Base-by-base conservation (phyloP, 2,797 vertebrate species). In the Oryzias dopingdopingensis region DNA sequence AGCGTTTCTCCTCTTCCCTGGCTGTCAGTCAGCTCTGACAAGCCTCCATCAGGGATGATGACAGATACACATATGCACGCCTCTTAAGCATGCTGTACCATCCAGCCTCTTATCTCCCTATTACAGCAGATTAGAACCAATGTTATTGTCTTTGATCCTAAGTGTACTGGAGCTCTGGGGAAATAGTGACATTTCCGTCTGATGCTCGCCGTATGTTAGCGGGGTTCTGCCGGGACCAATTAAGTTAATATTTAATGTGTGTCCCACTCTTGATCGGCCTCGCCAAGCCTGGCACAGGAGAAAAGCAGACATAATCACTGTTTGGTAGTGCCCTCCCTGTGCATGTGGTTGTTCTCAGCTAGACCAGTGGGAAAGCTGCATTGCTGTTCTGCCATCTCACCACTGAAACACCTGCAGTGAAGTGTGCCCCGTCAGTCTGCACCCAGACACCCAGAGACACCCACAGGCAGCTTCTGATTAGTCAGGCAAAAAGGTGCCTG, bases 171-270 rank as follows among this genome's bases (percentile, higher is more conserved):
- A 82, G 82, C 86, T 88, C 86, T 61, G 70, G 89, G 86, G 89
- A 89, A 72, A 74, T 75, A 5, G 81, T 91, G 88, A 90, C 89
- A 92, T 92, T 92, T 90, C 81, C 61, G 64, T 88, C 79, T 82
- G 81, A 85, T 84, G 82, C 84, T 76, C 66, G 82, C 82, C 78
- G 74, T 90, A 87, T 90, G 88, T 84, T 88, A 70, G 81, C 69
- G 51, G 65, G 77, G 70, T 81, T 89, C 91, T 88, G 82, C 70
- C 65, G 89, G 86, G 89, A 87, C 89, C 87, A 90, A 91, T 92
- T 90, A 86, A 84, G 86, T 91, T 88, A 88, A 91, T 90, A 92
- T 92, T 92, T 92, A 90, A 91, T 89, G 83, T 86, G 78, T 71
- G 77, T 83, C 85, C 81, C 83, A 66, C 75, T 77, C 82, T 82